Evolutionary conservation across 2,888 invertebrate genomes (phyloP), one percentile per base, ranked within the genome.

Genomic region (Cephus pulcher): DNA sequence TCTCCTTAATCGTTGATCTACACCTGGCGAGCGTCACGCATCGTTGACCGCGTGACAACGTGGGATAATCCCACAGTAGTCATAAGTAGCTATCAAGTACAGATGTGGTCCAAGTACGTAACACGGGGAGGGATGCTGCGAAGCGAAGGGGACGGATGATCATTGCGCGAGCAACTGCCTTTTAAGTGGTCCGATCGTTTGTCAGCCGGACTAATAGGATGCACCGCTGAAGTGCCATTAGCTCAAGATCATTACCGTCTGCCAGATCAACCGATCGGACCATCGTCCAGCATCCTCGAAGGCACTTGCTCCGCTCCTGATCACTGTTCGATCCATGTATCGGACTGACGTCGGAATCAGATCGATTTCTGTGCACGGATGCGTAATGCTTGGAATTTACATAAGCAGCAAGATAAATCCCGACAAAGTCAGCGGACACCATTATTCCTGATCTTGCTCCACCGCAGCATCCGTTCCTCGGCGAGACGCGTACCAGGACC

Each of bases 181-280:
- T 83, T 77, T 75, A 81, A 86, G 83, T 82, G 84, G 83, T 85
- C 85, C 82, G 83, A 86, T 86, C 83, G 83, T 81, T 80, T 80
- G 82, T 80, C 78, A 78, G 79, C 80, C 75, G 81, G 76, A 79
- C 82, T 81, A 81, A 81, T 81, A 78, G 80, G 69, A 30, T 34
- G 34, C 56, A 71, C 34, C 70, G 35, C 33, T 12, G 68, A 78
- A 78, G 68, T 78, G 75, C 69, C 73, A 70, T 75, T 56, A 56
- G 56, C 56, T 56, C 56, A 56, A 56, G 56, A 56, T 56, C 56
- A 56, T 56, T 56, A 56, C 56, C 23, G 56, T 56, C 56, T 23
- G 6, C 56, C 23, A 56, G 56, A 56, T 56, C 56, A 9, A 56
- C 56, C 23, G 56, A 40, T 40, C 15, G 40, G 40, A 23, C 23